phyloP scores from a whole-genome alignment of 2,888 invertebrate genomes.

The Agrenia bidenticulata region DNA sequence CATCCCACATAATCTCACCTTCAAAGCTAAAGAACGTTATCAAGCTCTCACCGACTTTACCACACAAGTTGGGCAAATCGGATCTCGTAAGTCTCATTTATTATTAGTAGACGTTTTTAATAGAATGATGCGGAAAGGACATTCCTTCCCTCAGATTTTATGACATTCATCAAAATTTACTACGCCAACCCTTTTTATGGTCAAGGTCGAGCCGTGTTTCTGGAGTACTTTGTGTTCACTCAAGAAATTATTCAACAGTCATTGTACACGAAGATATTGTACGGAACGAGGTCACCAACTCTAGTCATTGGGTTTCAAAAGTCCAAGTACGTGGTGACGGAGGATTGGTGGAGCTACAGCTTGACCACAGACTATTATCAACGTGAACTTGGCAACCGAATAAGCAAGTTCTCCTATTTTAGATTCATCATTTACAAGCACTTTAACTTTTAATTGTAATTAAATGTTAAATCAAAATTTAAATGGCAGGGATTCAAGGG shows the following conservation, averaged over 20 bases:
- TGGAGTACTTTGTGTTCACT: constrained; percentile 27
- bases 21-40: constrained; percentile 13
- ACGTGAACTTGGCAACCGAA: constrained; percentile 27
- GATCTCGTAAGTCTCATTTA: constrained; percentile 20
- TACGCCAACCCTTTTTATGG: neutral
- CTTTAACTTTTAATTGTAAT: neutral
- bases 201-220: constrained; percentile 28
- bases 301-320: constrained; percentile 24
- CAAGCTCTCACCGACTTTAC: constrained; percentile 10
- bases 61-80: constrained; percentile 3
- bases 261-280: constrained; percentile 18
- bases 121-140: too few relatives aligned
- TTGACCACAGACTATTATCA: constrained; percentile 23
- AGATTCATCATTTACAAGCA: neutral
- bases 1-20: constrained; percentile 1
- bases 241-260: constrained; percentile 17
- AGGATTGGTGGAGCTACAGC: constrained; percentile 28
- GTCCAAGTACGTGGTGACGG: constrained; percentile 17
- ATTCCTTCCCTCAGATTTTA: too few relatives aligned
- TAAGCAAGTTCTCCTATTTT: constrained; percentile 25
- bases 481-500: too few relatives aligned
- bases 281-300: constrained; percentile 18
- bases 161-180: constrained; percentile 1
- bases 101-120: too few relatives aligned
- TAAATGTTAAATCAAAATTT: too few relatives aligned